Conservation (phyloP, 2,113 vertebrate genomes). For the Vulpes lagopus region DNA sequence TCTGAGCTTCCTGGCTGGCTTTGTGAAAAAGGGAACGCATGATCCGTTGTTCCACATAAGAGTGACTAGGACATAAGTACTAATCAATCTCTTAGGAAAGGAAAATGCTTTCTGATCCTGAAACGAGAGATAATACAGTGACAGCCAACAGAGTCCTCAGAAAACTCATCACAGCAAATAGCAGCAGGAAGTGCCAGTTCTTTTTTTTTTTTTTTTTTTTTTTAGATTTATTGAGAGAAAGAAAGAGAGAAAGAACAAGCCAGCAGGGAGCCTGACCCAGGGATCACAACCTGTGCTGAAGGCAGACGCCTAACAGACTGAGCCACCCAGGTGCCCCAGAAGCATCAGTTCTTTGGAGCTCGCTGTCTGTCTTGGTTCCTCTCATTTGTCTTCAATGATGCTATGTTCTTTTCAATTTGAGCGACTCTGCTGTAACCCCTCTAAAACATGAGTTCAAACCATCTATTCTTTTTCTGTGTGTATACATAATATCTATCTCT, state of each 20-base stretch:
- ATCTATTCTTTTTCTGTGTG: background rate
- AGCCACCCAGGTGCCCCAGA: background rate
- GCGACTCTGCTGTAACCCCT: background rate
- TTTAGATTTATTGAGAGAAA: too few relatives aligned
- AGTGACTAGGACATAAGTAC: background rate
- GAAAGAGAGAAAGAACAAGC: too few relatives aligned
- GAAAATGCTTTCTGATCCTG: background rate
- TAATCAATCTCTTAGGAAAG: background rate
- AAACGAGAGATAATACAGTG: background rate
- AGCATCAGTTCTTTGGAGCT: background rate
- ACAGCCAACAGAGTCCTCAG: background rate
- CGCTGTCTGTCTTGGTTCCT: fast-evolving
- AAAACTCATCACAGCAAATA: background rate
- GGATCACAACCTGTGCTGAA: too few relatives aligned
- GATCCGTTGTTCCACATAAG: background rate
- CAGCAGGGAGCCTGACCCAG: too few relatives aligned
- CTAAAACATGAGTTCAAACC: background rate
- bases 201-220: too few relatives aligned
- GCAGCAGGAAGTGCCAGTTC: background rate
- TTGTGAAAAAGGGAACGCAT: background rate
- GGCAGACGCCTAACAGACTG: too few relatives aligned
- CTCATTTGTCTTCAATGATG: background rate
- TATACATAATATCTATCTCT: background rate
- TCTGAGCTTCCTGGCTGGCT: constrained; percentile 42
- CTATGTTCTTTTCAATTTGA: background rate